Base-by-base conservation (phyloP, 2,113 vertebrate species). In the Crotalus helleri region DNA sequence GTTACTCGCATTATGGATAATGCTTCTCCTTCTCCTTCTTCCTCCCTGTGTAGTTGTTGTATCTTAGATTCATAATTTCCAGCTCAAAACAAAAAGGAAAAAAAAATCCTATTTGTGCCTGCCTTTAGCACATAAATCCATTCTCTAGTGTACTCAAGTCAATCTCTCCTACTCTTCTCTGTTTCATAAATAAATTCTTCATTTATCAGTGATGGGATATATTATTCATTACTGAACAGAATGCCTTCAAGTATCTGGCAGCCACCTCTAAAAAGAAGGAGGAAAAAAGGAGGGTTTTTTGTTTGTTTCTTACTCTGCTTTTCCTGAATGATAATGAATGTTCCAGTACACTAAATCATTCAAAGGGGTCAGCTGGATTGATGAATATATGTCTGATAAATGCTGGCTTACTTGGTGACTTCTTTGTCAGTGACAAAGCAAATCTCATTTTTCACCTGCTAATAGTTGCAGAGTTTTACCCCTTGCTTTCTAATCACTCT, bases 141-240 rank as follows among this genome's bases (percentile, higher is more conserved):
- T 94, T 96, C 95, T 95, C 85, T 86, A 94, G 92, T 95, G 87
- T 95, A 95, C 96, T 91, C 91, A 93, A 94, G 61, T 88, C 92
- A 91, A 93, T 81, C 11, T 95, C 88, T 96, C 91, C 94, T 95
- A 95, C 95, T 93, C 90, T 57, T 51, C 94, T 93, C 0, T 12
- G 90, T 95, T 95, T 96, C 93, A 94, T 95, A 90, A 95, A 95
- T 96, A 96, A 97, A 95, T 96, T 54, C 81, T 54, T 93, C 51
- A 90, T 95, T 95, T 96, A 94, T 94, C 92, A 95, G 33, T 91
- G 91, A 95, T 91, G 90, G 61, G 93, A 96, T 91, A 93, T 93
- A 94, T 95, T 96, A 89, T 95, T 94, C 39, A n/a, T 95, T 95
- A 96, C 87, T 94, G 94, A 96, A 94, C 94, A 92, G 39, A 11